Percentiles rank a stretch among this genome's conserved stretches.
These are phyloP conservation scores for Phyllopteryx taeniolatus DNA, from an alignment of 2,113 vertebrate species.

Conservation along the genomic window DNA sequence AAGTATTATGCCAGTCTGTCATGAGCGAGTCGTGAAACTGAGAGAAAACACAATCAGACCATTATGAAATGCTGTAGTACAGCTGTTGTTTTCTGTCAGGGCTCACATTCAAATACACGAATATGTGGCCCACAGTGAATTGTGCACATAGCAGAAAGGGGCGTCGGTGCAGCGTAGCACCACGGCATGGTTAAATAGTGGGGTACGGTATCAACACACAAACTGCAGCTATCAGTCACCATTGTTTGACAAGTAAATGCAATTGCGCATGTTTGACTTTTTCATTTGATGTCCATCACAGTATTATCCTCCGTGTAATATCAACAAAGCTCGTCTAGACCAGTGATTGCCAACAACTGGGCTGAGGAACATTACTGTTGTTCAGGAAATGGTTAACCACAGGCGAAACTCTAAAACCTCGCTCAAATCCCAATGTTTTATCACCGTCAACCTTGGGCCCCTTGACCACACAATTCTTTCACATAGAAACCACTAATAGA, in stretches of 20 bases:
- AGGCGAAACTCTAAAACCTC: not conserved
- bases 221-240: too few species aligned
- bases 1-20: not conserved
- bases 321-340: too few species aligned
- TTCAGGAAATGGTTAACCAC: conserved; percentile 5
- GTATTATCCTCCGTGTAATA: too few species aligned
- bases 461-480: not conserved
- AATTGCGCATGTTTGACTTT: too few species aligned
- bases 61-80: not conserved
- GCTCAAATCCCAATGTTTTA: conserved; percentile 31
- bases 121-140: not conserved
- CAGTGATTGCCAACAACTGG: too few species aligned
- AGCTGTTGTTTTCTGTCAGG: not conserved
- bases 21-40: not conserved
- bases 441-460: not conserved
- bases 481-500: conserved; percentile 22
- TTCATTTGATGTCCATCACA: too few species aligned
- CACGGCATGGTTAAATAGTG: not conserved
- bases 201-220: not conserved
- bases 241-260: too few species aligned
- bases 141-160: too few species aligned
- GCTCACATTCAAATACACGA: not conserved
- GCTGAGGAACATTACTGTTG: not conserved
- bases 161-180: too few species aligned
- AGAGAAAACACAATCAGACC: not conserved